Base-by-base conservation (phyloP, 2,113 vertebrate genomes). In the Symphodus melops region DNA sequence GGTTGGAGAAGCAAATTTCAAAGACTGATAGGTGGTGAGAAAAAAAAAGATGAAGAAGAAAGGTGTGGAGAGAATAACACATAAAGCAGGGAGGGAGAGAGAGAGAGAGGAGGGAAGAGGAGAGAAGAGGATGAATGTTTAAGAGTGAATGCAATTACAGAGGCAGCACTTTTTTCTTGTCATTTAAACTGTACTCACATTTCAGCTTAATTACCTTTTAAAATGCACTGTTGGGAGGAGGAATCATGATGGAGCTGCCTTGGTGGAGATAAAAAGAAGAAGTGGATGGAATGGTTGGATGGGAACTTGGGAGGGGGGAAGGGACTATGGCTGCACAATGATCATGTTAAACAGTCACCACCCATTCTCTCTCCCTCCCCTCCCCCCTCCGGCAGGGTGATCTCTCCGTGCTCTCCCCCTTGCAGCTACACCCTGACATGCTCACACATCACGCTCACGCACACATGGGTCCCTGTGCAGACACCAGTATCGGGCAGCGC, bases 281-380 rank as follows among this genome's bases (percentile, higher is more conserved):
- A 44, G 64, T 48, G 44, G 16, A 48, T 61, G 59, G 73, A 66
- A 60, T 58, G 81, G 81, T 86, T 72, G 74, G 58, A 76, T 64
- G 54, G 60, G 81, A 66, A 69, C 77, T 68, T 77, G 79, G 89
- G 89, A 86, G 89, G 89, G 87, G 89, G 87, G 86, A 84, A 67
- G 90, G 89, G 89, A 83, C 83, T 73, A 86, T 85, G 88, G 85
- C 84, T 82, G 89, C 71, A 79, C 77, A 84, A 58, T 89, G 90
- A 92, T 93, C 85, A 89, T 86, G 84, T 93, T 91, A 91, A 93
- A 86, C 77, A 89, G 86, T 86, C 85, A 77, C 84, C 84, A 85
- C 83, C 87, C 68, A 39, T 80, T 88, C 75, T 65, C 69, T 59
- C 80, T 20, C 81, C 14, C 46, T 16, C 16, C 39, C 39, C 37